Evolutionary conservation across 2,797 vertebrate species (phyloP).

Genomic region (Squalus acanthias): DNA sequence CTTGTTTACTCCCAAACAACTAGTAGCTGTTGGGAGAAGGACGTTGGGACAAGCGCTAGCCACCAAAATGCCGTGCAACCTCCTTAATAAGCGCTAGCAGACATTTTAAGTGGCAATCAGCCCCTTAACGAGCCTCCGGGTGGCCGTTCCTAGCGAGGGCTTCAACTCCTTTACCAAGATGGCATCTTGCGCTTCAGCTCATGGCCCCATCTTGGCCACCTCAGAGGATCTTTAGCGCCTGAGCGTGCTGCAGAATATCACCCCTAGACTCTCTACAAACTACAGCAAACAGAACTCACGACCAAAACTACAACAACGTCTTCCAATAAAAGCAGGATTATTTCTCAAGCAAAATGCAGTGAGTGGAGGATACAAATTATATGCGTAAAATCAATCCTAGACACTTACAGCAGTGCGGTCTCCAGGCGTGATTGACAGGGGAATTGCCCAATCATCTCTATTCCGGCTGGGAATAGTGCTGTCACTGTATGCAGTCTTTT

Average conservation of each 20-base stretch:
- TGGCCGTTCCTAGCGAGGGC: background rate
- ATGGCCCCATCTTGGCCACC: background rate
- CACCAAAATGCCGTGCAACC: background rate
- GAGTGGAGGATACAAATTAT: background rate
- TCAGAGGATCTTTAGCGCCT: background rate
- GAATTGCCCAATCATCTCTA: background rate
- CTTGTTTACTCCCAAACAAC: too few species aligned
- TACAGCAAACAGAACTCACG: background rate
- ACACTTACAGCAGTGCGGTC: background rate
- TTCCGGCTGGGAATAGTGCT: background rate
- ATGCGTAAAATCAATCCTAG: background rate
- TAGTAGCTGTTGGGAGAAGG: too few species aligned
- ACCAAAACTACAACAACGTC: background rate
- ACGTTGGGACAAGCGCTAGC: background rate
- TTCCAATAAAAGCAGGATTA: background rate
- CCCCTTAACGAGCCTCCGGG: background rate
- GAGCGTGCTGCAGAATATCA: background rate
- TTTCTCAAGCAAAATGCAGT: background rate
- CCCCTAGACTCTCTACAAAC: background rate
- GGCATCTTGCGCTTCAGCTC: background rate
- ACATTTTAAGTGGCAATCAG: background rate
- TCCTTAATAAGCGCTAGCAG: too few species aligned
- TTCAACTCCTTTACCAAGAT: background rate
- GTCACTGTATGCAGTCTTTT: background rate
- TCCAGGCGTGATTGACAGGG: background rate